Conservation (phyloP, 1,140 invertebrate genomes). For the Papilio machaon region DNA sequence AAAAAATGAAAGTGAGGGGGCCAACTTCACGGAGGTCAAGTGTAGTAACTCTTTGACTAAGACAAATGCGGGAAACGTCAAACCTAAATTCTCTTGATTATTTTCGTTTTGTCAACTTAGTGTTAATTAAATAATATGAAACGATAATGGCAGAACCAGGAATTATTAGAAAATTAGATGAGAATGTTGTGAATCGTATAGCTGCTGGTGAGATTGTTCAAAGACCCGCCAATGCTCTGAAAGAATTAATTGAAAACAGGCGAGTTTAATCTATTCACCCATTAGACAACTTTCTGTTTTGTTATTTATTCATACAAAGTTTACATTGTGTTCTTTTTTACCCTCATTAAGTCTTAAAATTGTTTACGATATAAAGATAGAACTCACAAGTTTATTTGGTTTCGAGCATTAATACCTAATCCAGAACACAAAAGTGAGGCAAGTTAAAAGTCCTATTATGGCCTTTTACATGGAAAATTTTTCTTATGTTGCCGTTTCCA, state of each 20-base stretch:
- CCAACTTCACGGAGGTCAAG: no score
- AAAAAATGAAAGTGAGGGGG: no score
- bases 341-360: no score
- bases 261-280: conserved; percentile 58
- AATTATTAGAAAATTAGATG: conserved; percentile 91
- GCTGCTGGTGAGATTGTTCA: conserved; percentile 99
- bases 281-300: not conserved
- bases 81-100: not conserved
- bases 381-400: no score
- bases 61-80: conserved; percentile 1
- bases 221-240: conserved; percentile 96
- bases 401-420: no score
- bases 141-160: conserved; percentile 56
- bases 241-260: conserved; percentile 99
- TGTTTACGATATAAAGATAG: no score
- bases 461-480: no score
- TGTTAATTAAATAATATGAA: conserved; percentile 16
- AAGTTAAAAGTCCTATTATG: no score
- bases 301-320: no score
- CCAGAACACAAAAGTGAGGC: no score
- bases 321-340: no score
- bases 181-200: conserved; percentile 96
- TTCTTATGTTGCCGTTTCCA: no score
- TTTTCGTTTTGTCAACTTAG: not conserved
- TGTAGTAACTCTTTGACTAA: not conserved